Base-by-base conservation (phyloP, 2,113 vertebrate species). In the Ceratotherium simum region DNA sequence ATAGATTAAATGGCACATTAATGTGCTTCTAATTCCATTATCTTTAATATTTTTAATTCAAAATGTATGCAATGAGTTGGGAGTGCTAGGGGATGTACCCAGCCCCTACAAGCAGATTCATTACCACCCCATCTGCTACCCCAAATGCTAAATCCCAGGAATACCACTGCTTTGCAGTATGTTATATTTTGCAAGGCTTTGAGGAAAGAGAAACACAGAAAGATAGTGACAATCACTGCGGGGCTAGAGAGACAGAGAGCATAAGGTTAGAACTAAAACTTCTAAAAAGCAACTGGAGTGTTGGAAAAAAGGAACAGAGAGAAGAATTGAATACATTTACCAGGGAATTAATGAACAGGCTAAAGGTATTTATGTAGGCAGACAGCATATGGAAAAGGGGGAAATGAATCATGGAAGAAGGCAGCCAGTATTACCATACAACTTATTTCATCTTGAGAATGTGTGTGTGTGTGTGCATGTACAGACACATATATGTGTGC, bases 101-200 rank as follows among this genome's bases (percentile, higher is more conserved):
- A 98, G 83, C 98, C 98, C 98, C 98, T 98, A 98, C 94, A 98
- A 98, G 98, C 98, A 99, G 98, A 98, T 99, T 99, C 97, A 97
- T 99, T 98, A 98, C 98, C 98, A 98, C 98, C 98, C 99, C 99
- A 99, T 99, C 99, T 99, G 99, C 98, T 98, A 98, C 97, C 98
- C 98, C 99, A 99, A 99, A 99, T 99, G 99, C 98, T 99, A 98
- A 98, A 98, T 98, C 97, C 97, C 98, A 99, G 98, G 98, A 99
- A 98, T 98, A 99, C 98, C 98, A 98, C 98, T 98, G 98, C 98
- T 99, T 98, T 98, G 98, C 99, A 99, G 98, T 98, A 98, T 98
- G 98, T 98, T 98, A 98, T 99, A 98, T 99, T 99, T 99, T 99
- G 98, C 98, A 98, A 97, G 98, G 98, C 98, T 98, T 98, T 98